Conservation (phyloP, 2,113 vertebrate species). For the Fulica atra region DNA sequence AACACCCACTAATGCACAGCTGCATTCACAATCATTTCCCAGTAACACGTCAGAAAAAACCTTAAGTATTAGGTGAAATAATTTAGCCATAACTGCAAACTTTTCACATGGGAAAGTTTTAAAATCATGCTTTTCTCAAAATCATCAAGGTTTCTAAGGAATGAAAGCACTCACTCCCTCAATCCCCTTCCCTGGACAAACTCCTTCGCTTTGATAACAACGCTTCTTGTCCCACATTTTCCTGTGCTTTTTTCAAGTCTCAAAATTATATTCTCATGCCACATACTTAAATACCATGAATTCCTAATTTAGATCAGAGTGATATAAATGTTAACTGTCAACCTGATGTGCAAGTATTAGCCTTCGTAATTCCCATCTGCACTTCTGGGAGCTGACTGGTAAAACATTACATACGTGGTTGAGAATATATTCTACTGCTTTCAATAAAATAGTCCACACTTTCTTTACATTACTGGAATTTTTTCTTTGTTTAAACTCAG, state of each 20-base stretch:
- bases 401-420: neutral
- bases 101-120: neutral
- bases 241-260: neutral
- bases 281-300: neutral
- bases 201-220: neutral
- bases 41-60: neutral
- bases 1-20: neutral
- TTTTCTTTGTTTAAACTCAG: neutral
- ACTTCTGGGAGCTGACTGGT: neutral
- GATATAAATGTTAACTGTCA: neutral
- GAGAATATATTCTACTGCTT: neutral
- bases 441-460: neutral
- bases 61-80: neutral
- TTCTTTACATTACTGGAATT: neutral
- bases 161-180: neutral
- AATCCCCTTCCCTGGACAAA: neutral
- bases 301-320: neutral
- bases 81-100: neutral
- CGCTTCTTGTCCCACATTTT: neutral
- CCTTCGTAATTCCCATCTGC: neutral
- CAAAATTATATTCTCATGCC: neutral
- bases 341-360: neutral
- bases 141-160: conserved; percentile 47
- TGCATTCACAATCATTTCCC: neutral
- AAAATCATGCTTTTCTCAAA: conserved; percentile 53